Conservation (phyloP, 2,797 vertebrate species). For the Odontamblyopus lacepedii region DNA sequence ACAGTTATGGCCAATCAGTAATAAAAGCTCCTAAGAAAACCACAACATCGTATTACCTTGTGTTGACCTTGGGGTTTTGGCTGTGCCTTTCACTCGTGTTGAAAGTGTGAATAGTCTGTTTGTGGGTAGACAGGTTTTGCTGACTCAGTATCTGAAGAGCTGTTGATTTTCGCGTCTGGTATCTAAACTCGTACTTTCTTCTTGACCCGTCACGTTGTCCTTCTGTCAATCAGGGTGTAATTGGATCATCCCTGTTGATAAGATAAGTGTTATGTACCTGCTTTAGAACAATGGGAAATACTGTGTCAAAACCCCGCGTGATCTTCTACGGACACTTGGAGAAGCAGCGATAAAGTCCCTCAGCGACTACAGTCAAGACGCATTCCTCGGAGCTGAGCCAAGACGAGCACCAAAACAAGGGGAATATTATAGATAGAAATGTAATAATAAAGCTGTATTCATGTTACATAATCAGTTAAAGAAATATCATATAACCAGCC, state of each 20-base stretch:
- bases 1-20: slow-evolving; percentile 21
- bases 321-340: slow-evolving; percentile 49
- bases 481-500: too few species aligned
- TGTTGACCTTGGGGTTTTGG: slow-evolving; percentile 27
- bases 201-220: slow-evolving; percentile 52
- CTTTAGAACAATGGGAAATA: slow-evolving; percentile 56
- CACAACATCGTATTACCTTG: slow-evolving; percentile 2
- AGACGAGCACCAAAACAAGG: slow-evolving; percentile 27
- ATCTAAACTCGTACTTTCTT: slow-evolving; percentile 48
- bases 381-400: slow-evolving; percentile 48
- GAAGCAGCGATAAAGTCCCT: slow-evolving; percentile 50
- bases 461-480: too few species aligned
- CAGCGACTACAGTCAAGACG: slow-evolving; percentile 38
- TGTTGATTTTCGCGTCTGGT: slow-evolving; percentile 3
- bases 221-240: slow-evolving; percentile 78
- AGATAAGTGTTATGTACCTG: slow-evolving; percentile 65
- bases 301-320: slow-evolving; percentile 36
- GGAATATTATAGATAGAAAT: background rate
- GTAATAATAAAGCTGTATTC: too few species aligned
- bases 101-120: slow-evolving; percentile 27
- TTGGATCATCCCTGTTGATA: slow-evolving; percentile 69
- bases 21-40: background rate
- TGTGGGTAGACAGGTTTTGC: slow-evolving; percentile 12
- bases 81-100: slow-evolving; percentile 24
- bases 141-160: slow-evolving; percentile 14